Percentiles rank a stretch among this genome's conserved stretches.
phyloP scores from a whole-genome alignment of 2,888 invertebrate species.

The Agriopis marginaria region DNA sequence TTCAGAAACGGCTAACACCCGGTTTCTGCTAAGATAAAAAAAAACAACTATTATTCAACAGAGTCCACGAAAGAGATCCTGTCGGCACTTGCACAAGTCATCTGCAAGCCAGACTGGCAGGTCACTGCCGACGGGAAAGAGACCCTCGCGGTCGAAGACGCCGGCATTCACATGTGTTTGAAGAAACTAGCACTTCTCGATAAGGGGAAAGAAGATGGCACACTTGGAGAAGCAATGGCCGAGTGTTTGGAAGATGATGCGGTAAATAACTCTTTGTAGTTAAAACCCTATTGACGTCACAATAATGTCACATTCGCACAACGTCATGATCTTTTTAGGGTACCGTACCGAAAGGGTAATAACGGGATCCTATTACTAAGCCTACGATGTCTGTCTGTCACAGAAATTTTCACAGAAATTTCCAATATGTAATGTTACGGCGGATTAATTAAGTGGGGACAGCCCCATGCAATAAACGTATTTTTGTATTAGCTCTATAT shows the following conservation, averaged over 20 bases:
- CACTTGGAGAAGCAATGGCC: constrained; percentile 87
- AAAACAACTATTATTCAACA: constrained; percentile 43
- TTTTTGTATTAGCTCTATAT: too few relatives aligned
- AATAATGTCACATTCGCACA: too few relatives aligned
- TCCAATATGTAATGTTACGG: too few relatives aligned
- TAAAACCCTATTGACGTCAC: not conserved
- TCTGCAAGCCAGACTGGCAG: constrained; percentile 83
- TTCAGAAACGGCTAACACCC: too few relatives aligned
- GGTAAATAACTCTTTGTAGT: constrained; percentile 66
- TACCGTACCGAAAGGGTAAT: too few relatives aligned
- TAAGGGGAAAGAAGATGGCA: constrained; percentile 76
- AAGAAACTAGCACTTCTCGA: constrained; percentile 91
- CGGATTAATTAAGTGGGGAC: too few relatives aligned
- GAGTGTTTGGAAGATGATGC: constrained; percentile 82
- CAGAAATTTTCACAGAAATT: too few relatives aligned
- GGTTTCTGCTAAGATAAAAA: too few relatives aligned
- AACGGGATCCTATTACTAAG: too few relatives aligned
- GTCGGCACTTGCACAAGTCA: constrained; percentile 66
- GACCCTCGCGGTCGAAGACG: constrained; percentile 88
- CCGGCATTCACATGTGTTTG: constrained; percentile 91
- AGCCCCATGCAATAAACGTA: too few relatives aligned
- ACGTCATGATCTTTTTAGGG: too few relatives aligned
- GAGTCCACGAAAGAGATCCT: constrained; percentile 72
- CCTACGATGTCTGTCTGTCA: too few relatives aligned
- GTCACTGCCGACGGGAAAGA: constrained; percentile 79